These are phyloP conservation scores for Isoperla grammatica DNA, from an alignment of 2,888 invertebrate species.

Conservation along the genomic window DNA sequence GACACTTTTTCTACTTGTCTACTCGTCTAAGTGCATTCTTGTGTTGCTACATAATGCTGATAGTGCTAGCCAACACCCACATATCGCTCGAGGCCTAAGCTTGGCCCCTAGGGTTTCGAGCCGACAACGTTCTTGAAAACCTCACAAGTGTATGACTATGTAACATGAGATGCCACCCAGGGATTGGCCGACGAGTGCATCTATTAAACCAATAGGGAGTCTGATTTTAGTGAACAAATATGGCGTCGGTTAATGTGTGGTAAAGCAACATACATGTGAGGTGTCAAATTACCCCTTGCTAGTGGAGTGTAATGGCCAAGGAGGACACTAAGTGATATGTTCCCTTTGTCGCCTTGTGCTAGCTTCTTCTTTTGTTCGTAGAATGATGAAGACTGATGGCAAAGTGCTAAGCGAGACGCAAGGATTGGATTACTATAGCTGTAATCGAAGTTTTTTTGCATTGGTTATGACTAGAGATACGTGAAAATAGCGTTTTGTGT, in stretches of 20 bases:
- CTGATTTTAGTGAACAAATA: constrained; percentile 1
- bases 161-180: neutral
- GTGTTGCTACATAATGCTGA: constrained; percentile 4
- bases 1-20: too few species aligned
- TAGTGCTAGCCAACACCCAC: too few species aligned
- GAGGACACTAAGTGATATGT: too few species aligned
- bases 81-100: too few species aligned
- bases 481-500: too few species aligned
- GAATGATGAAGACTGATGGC: constrained; percentile 5
- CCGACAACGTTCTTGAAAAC: too few species aligned
- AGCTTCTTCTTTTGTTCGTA: constrained; percentile 9
- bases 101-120: too few species aligned
- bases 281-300: neutral
- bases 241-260: constrained; percentile 8
- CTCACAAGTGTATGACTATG: neutral
- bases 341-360: too few species aligned
- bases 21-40: constrained; percentile 5
- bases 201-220: constrained; percentile 4
- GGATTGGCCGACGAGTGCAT: neutral
- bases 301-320: neutral
- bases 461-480: too few species aligned
- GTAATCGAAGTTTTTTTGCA: too few species aligned
- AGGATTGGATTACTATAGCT: constrained; percentile 1
- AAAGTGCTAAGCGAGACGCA: neutral
- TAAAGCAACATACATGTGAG: neutral